Base-by-base conservation (phyloP, 2,797 vertebrate species). In the Enteromius unitaeniatus region DNA sequence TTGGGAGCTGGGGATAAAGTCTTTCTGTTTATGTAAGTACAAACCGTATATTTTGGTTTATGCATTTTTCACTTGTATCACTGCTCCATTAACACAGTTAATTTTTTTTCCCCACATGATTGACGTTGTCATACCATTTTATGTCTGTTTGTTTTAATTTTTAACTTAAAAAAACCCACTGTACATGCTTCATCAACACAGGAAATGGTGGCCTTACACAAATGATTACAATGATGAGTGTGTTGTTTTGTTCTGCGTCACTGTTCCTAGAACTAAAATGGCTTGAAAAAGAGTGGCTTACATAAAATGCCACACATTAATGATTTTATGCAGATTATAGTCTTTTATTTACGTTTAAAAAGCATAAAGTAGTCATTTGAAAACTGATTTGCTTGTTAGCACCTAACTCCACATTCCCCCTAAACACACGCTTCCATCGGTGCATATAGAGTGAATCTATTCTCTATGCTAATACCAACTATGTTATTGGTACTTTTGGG, bases 21-120 rank as follows among this genome's bases (percentile, higher is more conserved):
- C 94, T 95, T 96, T 95, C 95, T 96, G 90, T 96, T 96, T 95
- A 95, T 96, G 98, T 99, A 97, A 99, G 98, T 99, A 97, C 88
- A 62, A 26, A 31, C 58, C n/a, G 14, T 65, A 62, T 75, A 15
- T 92, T 91, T 91, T 92, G 90, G 65, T 84, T 87, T 88, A 3
- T 79, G 10, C 73, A 19, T 81, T 37, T 55, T 78, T 82, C n/a
- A 42, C 14, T 67, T 21, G 14, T 68, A n/a, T 74, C 58, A 28
- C 1, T 84, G n/a, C 6, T 76, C 21, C 42, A 31, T 8, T 23
- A 65, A 51, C 69, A n/a, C 0, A 21, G 82, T 83, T n/a, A n/a
- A n/a, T n/a, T n/a, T n/a, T n/a, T 87, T 84, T 14, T 60, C 0
- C 83, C 87, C 91, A 90, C 14, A 7, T 67, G 37, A 15, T 60